Percentiles rank a stretch among this genome's conserved stretches.
phyloP scores from a whole-genome alignment of 2,888 invertebrate species.

The Athetis lepigone region DNA sequence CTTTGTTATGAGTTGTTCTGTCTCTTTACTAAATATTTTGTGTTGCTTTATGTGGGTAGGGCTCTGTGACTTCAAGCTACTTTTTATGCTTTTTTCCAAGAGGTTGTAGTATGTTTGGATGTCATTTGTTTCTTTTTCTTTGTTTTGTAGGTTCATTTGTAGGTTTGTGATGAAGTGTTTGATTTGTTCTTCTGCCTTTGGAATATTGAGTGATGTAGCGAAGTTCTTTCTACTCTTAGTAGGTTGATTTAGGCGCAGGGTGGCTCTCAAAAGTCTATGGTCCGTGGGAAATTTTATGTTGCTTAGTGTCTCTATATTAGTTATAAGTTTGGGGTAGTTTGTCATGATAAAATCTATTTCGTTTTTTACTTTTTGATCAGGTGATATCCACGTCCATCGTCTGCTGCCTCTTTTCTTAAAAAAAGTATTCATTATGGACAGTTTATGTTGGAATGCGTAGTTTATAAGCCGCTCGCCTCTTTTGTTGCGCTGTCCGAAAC shows the following conservation, averaged over 20 bases:
- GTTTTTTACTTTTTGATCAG: constrained; percentile 12
- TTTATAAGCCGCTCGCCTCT: constrained; percentile 13
- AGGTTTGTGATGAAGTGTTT: background rate
- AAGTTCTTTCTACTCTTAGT: constrained; percentile 8
- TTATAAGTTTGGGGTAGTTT: constrained; percentile 4
- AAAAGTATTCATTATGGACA: constrained; percentile 14
- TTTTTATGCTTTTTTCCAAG: background rate
- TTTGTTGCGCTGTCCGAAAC: constrained; percentile 47
- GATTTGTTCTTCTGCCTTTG: background rate
- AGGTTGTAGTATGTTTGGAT: background rate
- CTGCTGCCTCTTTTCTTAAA: background rate
- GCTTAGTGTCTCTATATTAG: constrained; percentile 12
- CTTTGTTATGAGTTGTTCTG: background rate
- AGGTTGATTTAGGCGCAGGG: background rate
- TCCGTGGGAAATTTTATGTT: constrained; percentile 11
- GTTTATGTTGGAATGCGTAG: constrained; percentile 10
- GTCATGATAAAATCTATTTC: constrained; percentile 22
- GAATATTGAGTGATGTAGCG: background rate
- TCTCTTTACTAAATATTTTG: no score
- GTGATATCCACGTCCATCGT: constrained; percentile 23
- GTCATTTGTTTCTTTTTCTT: background rate
- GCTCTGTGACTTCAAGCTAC: background rate
- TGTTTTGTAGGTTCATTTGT: background rate
- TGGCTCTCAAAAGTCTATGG: constrained; percentile 11
- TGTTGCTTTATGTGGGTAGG: no score